Evolutionary conservation across 2,113 vertebrate species (phyloP).

Genomic region (Pterocles orientalis): DNA sequence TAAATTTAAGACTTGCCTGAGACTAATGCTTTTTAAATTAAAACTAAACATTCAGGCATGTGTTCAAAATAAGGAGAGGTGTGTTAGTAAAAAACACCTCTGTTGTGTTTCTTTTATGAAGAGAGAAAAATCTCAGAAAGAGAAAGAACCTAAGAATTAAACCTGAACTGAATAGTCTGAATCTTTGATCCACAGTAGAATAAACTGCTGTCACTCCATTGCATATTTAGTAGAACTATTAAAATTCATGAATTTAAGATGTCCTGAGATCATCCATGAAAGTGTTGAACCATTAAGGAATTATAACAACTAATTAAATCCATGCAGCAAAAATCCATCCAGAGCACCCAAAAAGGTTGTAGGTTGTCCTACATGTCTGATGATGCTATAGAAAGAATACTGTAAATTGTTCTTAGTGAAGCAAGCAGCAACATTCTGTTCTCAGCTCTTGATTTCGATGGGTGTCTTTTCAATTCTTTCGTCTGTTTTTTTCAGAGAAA

Average conservation of each 20-base stretch:
- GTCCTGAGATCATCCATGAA: background rate
- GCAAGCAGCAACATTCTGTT: background rate
- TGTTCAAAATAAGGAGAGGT: background rate
- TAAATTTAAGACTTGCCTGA: background rate
- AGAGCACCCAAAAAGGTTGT: background rate
- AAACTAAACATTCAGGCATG: background rate
- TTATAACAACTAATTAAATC: background rate
- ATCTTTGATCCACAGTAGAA: background rate
- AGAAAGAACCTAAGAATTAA: background rate
- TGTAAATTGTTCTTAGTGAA: background rate
- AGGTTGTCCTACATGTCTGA: background rate
- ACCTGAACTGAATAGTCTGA: background rate
- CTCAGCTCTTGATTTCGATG: background rate
- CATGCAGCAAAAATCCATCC: background rate
- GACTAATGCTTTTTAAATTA: background rate
- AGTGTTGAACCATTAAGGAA: background rate
- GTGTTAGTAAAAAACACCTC: background rate
- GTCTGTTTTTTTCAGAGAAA: background rate
- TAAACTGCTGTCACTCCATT: background rate
- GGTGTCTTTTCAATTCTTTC: background rate
- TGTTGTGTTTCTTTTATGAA: background rate
- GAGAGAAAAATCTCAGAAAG: background rate
- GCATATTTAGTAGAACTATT: conserved; percentile 14
- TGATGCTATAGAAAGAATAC: background rate
- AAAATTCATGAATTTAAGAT: conserved; percentile 20